These are phyloP conservation scores for Hydroisotoma schaefferi DNA, from an alignment of 2,888 invertebrate genomes.

Conservation along the genomic window DNA sequence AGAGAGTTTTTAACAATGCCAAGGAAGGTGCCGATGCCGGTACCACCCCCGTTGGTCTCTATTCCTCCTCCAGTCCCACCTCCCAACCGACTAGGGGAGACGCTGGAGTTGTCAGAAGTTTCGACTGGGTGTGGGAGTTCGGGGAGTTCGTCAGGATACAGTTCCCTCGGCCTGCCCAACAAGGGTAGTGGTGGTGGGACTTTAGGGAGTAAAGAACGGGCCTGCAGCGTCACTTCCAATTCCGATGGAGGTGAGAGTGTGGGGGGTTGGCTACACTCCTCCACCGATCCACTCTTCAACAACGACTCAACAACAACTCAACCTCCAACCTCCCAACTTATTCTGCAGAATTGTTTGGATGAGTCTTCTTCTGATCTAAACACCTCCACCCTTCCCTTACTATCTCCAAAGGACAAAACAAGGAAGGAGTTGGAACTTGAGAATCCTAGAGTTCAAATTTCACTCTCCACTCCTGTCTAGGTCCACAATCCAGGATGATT, in stretches of 20 bases:
- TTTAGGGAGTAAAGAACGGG: constrained; percentile 27
- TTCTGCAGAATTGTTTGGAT: too few relatives aligned
- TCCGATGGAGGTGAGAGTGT: constrained; percentile 36
- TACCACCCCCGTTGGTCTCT: constrained; percentile 29
- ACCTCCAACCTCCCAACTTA: too few relatives aligned
- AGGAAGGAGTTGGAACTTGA: too few relatives aligned
- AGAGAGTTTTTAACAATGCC: constrained; percentile 40
- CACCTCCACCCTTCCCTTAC: too few relatives aligned
- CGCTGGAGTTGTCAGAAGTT: not conserved
- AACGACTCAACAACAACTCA: too few relatives aligned
- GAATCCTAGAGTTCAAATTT: too few relatives aligned
- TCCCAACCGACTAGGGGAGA: constrained; percentile 19
- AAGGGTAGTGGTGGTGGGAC: constrained; percentile 3
- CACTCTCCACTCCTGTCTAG: too few relatives aligned
- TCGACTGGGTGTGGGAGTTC: constrained; percentile 40
- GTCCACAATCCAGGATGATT: too few relatives aligned
- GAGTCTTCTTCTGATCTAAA: too few relatives aligned
- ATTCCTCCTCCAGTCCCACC: constrained; percentile 18
- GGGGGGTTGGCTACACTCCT: too few relatives aligned
- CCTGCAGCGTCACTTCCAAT: constrained; percentile 40
- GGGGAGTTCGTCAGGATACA: constrained; percentile 42
- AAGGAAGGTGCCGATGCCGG: constrained; percentile 29
- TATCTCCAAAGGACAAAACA: too few relatives aligned
- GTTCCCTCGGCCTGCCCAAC: constrained; percentile 30
- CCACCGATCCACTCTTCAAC: too few relatives aligned